A percentile compares a stretch with the other conserved stretches of the same genome.
phyloP scores from a whole-genome alignment of 2,797 vertebrate genomes.

The Cyclura pinguis region DNA sequence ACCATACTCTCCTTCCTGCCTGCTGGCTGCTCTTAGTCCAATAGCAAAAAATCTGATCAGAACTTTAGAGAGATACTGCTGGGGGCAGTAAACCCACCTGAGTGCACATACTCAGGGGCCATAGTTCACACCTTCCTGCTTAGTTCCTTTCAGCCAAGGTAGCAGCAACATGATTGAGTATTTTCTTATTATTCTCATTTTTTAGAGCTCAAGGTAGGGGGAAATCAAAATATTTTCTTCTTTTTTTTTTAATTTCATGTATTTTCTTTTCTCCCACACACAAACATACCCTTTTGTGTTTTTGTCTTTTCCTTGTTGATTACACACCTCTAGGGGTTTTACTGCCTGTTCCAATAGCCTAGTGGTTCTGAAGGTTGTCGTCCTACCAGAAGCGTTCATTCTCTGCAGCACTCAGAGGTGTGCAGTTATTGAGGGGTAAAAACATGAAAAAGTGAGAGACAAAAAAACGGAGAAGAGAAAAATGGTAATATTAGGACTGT shows the following conservation, averaged over 20 bases:
- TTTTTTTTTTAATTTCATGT: not conserved
- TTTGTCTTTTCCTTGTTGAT: not conserved
- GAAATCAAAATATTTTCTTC: not conserved
- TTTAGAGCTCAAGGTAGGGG: not conserved
- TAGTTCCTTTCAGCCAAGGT: not conserved
- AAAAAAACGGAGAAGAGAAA: no score
- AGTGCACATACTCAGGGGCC: not conserved
- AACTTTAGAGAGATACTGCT: not conserved
- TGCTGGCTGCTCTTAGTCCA: not conserved
- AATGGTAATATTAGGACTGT: no score
- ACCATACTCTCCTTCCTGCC: not conserved
- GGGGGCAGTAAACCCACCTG: not conserved
- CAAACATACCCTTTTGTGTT: not conserved
- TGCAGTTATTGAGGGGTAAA: no score
- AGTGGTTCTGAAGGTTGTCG: no score
- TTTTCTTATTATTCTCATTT: not conserved
- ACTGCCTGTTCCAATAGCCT: no score
- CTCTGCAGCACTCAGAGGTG: no score
- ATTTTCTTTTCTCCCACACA: not conserved
- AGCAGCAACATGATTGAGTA: not conserved
- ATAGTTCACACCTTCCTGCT: not conserved
- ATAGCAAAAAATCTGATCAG: not conserved
- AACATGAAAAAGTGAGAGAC: no score
- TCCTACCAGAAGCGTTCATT: no score
- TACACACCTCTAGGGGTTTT: not conserved